Base-by-base conservation (phyloP, 2,888 invertebrate genomes). In the Physocephala rufipes region DNA sequence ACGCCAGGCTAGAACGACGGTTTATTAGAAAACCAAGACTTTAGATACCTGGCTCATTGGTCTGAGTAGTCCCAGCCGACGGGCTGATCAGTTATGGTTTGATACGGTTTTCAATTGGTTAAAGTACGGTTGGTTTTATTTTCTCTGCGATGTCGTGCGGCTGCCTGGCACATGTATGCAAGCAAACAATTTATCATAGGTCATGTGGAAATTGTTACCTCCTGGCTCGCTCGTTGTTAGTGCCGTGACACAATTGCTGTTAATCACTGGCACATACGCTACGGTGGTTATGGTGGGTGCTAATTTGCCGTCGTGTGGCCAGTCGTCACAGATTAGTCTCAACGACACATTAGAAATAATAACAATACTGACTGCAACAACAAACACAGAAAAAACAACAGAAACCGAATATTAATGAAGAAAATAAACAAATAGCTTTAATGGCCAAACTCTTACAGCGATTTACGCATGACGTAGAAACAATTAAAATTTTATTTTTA, bases 251-350 rank as follows among this genome's bases (percentile, higher is more conserved):
- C n/a, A n/a, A n/a, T n/a, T n/a, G n/a, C n/a, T n/a, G n/a, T n/a
- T n/a, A n/a, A n/a, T n/a, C n/a, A n/a, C n/a, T n/a, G n/a, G n/a
- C n/a, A n/a, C 2, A 21, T 21, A 24, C 55, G 55, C 55, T 26
- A 21, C 5, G n/a, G 51, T 51, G n/a, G 51, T 51, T 2, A 12
- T 12, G 16, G 1, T 21, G 51, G 16, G 30, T 19, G 43, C 24
- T 61, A 36, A 43, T 43, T 21, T 61, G 61, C n/a, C 61, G 30
- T 30, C 61, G 43, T 61, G 61, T 62, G 43, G 62, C 62, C 62
- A 62, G 45, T 21, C 19, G 24, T 15, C 15, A 45, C 62, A 36
- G 45, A 28, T 36, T 4, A 21, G 45, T 21, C 24, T 45, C 43
- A 45, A 62, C 62, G 45, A 62, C 19, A 62, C 43, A 16, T 19